Evolutionary conservation across 2,797 vertebrate species (phyloP), one percentile per base, ranked within the genome.

Genomic region (Periparus ater): DNA sequence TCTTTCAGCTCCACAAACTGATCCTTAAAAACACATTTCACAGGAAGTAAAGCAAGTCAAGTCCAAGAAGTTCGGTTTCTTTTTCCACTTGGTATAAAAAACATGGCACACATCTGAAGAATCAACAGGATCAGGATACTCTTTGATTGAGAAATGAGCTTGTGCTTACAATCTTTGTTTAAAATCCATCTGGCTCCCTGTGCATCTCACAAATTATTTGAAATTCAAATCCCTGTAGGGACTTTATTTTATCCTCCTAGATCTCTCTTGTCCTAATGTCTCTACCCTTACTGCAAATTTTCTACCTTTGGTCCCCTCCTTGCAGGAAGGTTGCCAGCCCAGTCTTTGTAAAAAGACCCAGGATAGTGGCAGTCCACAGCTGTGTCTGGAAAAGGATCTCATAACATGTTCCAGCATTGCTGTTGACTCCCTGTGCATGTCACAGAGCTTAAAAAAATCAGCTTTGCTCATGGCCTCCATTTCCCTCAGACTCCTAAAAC

Each of bases 11-110:
- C 30, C 17, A 55, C 47, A 87, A 70, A 80, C 38, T 22, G 40
- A 55, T 40, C 55, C 42, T 71, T 48, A 79, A n/a, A 77, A 93
- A 76, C 8, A 50, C 13, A 38, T 63, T 47, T 51, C 10, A 77
- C 5, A 81, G 71, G 29, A 95, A 91, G 42, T 30, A 76, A 92
- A 90, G 63, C 44, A 76, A 73, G 34, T 42, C 32, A 67, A 68
- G 44, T 79, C 36, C 26, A 85, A 70, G 26, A 79, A 76, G 51
- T 11, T 0, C 0, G 5, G 20, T 55, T 78, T 86, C 48, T 79
- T 67, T 57, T 79, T 32, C 45, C 26, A 48, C 22, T 91, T n/a
- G 34, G 8, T 55, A 54, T 71, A 62, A 78, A 68, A 88, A 71
- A n/a, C 0, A 0, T 23, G 13, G 42, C 14, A 44, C n/a, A 21